Base-by-base conservation (phyloP, 2,113 vertebrate genomes). In the Mesembrinibis cayennensis region DNA sequence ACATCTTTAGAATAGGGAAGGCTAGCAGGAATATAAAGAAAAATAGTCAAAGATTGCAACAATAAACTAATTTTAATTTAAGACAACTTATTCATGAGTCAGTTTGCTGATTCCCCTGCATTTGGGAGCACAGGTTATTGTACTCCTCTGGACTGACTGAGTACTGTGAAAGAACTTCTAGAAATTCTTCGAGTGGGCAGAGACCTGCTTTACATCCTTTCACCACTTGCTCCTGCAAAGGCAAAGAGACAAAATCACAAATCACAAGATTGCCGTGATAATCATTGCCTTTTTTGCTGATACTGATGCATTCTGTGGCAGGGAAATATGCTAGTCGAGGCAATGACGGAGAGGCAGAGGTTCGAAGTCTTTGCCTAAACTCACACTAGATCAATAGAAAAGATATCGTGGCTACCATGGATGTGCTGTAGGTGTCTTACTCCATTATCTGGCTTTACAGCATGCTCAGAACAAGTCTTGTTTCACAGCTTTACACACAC, bases 181-280 rank as follows among this genome's bases (percentile, higher is more conserved):
- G 97, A 97, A 99, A 99, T 88, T 99, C 98, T 76, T 98, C 82
- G 42, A 99, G 98, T 5, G 99, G 99, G 95, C 99, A 99, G 96
- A 99, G 98, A 77, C 97, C 97, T 52, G 97, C 97, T 76, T 98
- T 98, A 69, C 99, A 99, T 62, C 99, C 99, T 76, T 96, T 98
- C 6, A 99, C 98, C 70, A 98, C 98, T 91, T 98, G 98, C 81
- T 99, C 99, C 99, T 99, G 91, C 15, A 94, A 59, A 97, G 45
- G 82, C 16, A 95, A 79, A 97, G 45, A 86, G 49, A 96, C 36
- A 90, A 53, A 77, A 83, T 61, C 36, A 71, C 44, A 77, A 14
- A 38, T 47, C 6, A 38, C 38, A 38, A 38, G 38, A 38, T 38
- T 38, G 38, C 38, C 38, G 38, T 38, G 38, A 38, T 38, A 38